A percentile compares a stretch with the other conserved stretches of the same genome.
Conservation (phyloP, 2,113 vertebrate species). For the Oncorhynchus nerka region DNA sequence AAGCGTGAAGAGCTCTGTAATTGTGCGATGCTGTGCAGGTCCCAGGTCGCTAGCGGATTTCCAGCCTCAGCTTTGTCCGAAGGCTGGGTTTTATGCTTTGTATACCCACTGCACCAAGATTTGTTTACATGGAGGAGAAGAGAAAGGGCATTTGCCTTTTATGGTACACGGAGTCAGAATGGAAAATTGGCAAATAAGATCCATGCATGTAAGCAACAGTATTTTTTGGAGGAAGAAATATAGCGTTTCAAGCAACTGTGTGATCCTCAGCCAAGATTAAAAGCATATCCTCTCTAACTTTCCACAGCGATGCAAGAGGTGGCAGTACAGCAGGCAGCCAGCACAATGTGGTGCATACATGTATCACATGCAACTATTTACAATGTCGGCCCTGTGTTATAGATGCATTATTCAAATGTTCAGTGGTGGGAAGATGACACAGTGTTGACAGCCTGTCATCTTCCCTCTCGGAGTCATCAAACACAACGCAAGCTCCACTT, state of each 20-base stretch:
- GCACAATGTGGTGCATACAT: neutral
- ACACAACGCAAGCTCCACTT: neutral
- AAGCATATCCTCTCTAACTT: neutral
- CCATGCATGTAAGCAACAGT: no score
- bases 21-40: neutral
- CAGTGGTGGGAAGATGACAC: constrained; percentile 19
- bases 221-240: no score
- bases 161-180: no score
- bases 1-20: neutral
- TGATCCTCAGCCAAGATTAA: neutral
- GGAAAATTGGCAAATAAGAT: no score
- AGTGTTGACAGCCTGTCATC: constrained; percentile 19
- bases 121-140: neutral
- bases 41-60: neutral
- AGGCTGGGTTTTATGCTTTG: neutral
- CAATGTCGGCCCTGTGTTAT: neutral
- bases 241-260: neutral
- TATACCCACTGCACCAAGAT: neutral
- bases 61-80: neutral
- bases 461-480: neutral
- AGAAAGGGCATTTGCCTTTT: no score
- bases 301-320: neutral
- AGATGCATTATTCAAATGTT: constrained; percentile 14
- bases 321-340: neutral
- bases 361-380: neutral